Evolutionary conservation across 1,140 invertebrate genomes (phyloP).

Genomic region (Microplitis mediator): DNA sequence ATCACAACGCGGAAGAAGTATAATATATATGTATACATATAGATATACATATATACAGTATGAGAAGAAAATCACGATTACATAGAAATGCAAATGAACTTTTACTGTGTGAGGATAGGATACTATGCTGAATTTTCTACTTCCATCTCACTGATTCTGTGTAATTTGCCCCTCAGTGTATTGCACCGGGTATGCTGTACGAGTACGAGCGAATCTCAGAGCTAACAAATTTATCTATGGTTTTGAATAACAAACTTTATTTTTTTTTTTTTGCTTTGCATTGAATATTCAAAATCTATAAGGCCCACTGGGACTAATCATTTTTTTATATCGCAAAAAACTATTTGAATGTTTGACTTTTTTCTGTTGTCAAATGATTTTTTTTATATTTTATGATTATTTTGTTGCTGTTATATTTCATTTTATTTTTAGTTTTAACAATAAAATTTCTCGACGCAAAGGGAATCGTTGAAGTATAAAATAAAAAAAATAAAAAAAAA

Average conservation of each 20-base stretch:
- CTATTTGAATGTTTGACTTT: too few relatives aligned
- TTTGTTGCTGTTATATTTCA: too few relatives aligned
- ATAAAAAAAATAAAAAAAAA: too few relatives aligned
- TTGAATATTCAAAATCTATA: too few relatives aligned
- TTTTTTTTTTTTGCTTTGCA: background rate
- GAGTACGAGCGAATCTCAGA: background rate
- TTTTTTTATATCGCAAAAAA: too few relatives aligned
- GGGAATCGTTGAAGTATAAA: too few relatives aligned
- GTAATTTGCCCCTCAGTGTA: slow-evolving; percentile 5
- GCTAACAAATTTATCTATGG: slow-evolving; percentile 1
- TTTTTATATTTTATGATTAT: too few relatives aligned
- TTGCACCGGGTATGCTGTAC: background rate
- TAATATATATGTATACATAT: background rate
- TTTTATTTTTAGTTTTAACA: too few relatives aligned
- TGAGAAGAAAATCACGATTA: slow-evolving; percentile 16
- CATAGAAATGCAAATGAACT: slow-evolving; percentile 18
- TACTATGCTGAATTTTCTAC: slow-evolving; percentile 15
- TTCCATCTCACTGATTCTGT: slow-evolving; percentile 11
- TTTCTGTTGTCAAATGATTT: too few relatives aligned
- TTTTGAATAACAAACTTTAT: background rate
- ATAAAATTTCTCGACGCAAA: too few relatives aligned
- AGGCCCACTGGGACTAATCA: too few relatives aligned
- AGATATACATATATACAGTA: background rate
- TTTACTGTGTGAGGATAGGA: background rate
- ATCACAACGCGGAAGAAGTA: background rate